phyloP scores from a whole-genome alignment of 92 coral and sea anemone species.

The Phenganax subtilis region DNA sequence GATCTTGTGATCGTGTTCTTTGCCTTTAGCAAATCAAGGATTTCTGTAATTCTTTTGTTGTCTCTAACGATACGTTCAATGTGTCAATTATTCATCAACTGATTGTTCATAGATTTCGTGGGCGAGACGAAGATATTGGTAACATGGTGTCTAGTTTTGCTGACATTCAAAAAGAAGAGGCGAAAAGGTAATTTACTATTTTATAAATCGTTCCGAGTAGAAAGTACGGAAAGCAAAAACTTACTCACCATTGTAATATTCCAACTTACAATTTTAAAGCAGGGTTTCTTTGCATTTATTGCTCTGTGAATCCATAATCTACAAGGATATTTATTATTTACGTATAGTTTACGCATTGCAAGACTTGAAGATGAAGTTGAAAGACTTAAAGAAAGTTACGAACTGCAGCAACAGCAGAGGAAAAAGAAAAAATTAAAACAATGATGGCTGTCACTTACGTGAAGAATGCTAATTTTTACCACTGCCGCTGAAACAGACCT shows the following conservation, averaged over 20 bases:
- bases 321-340: constrained; percentile 7
- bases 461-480: no score
- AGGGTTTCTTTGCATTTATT: no score
- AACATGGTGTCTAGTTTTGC: constrained; percentile 78
- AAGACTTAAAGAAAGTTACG: constrained; percentile 64
- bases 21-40: no score
- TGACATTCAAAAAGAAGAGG: constrained; percentile 85
- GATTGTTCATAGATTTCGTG: constrained; percentile 48
- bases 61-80: neutral
- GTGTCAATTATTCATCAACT: neutral
- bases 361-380: constrained; percentile 92
- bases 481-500: no score
- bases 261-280: no score
- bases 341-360: constrained; percentile 73
- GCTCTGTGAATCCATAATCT: no score
- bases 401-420: constrained; percentile 15
- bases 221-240: neutral
- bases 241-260: no score
- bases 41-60: no score
- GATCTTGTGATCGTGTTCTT: no score
- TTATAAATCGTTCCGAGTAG: neutral
- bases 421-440: constrained; percentile 36
- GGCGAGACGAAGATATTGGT: constrained; percentile 59
- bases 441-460: neutral
- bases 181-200: constrained; percentile 56